These are phyloP conservation scores for Pheosia tremula DNA, from an alignment of 2,888 invertebrate species.

Conservation along the genomic window DNA sequence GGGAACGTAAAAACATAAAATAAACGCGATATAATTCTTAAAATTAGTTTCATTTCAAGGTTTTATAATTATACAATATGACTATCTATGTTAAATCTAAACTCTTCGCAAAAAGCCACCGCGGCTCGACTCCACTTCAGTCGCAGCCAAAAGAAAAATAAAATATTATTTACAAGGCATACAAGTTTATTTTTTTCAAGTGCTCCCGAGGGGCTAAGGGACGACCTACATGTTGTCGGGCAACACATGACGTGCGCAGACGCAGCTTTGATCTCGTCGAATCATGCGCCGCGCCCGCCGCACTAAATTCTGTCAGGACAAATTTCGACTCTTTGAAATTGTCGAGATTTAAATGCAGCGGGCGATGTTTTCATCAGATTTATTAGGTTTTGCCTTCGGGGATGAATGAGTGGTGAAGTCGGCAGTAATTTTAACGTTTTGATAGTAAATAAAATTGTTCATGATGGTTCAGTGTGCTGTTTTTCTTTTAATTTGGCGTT, in stretches of 20 bases:
- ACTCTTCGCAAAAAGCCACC: constrained; percentile 34
- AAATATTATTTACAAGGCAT: constrained; percentile 79
- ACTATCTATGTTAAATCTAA: constrained; percentile 4
- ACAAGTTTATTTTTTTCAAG: constrained; percentile 66
- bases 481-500: constrained; percentile 8
- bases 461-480: constrained; percentile 20
- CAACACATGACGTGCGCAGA: constrained; percentile 57
- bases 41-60: no score
- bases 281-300: constrained; percentile 54
- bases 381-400: constrained; percentile 60
- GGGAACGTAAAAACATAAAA: no score
- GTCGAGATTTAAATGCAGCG: constrained; percentile 53
- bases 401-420: constrained; percentile 46
- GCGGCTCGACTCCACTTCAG: constrained; percentile 25
- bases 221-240: constrained; percentile 68
- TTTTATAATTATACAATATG: no score
- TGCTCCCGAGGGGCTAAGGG: constrained; percentile 63
- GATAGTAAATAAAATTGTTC: constrained; percentile 40
- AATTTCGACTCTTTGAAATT: constrained; percentile 80
- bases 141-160: constrained; percentile 50
- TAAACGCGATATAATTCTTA: no score
- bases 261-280: constrained; percentile 59
- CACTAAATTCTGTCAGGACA: constrained; percentile 79
- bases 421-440: constrained; percentile 49
- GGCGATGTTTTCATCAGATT: constrained; percentile 70